Evolutionary conservation across 2,797 vertebrate genomes (phyloP).

Genomic region (Morelia viridis): DNA sequence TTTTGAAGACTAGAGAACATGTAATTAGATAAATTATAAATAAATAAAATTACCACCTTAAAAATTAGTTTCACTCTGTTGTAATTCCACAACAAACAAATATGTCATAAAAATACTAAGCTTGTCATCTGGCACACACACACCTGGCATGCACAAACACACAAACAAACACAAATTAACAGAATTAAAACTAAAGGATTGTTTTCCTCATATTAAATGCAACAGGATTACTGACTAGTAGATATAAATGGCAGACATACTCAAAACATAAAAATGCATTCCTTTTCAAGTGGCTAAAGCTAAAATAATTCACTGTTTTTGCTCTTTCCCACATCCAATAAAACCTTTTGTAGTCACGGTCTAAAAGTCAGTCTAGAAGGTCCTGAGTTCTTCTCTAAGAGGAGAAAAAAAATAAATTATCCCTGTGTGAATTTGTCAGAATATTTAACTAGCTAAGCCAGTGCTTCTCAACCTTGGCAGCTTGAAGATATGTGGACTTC

Average conservation of each 20-base stretch:
- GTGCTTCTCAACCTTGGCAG: too few relatives aligned
- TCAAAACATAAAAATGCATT: neutral
- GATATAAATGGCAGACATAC: neutral
- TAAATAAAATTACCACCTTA: conserved; percentile 1
- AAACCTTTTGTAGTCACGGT: conserved; percentile 13
- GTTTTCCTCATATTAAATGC: neutral
- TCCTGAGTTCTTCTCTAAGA: neutral
- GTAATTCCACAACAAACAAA: conserved; percentile 5
- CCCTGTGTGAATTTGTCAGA: neutral
- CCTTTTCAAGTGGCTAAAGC: neutral
- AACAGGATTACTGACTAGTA: neutral
- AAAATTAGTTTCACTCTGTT: neutral
- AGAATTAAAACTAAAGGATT: neutral
- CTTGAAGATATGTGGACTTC: too few relatives aligned
- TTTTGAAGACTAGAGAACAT: conserved; percentile 9
- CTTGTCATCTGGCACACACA: neutral
- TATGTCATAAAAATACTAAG: conserved; percentile 12
- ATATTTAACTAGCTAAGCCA: neutral
- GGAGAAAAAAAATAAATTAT: neutral
- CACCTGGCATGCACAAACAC: neutral
- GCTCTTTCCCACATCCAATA: neutral
- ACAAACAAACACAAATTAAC: conserved; percentile 23
- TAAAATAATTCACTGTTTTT: neutral
- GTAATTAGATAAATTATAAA: neutral
- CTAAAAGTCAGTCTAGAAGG: neutral